phyloP scores from a whole-genome alignment of 2,888 invertebrate species.

The Epirrhoe tristata region DNA sequence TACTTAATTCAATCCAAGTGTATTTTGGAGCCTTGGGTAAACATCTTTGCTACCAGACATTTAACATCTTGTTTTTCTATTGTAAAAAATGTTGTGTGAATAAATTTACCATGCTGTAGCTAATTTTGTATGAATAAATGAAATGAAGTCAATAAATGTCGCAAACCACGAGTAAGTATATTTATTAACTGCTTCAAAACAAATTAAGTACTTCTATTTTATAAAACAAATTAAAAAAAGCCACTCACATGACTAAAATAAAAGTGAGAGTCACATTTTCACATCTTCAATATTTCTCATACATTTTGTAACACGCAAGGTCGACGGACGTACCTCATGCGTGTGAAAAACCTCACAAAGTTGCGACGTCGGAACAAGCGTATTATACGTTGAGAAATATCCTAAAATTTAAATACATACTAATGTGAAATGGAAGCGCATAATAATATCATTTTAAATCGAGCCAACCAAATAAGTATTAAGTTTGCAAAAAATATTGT shows the following conservation, averaged over 20 bases:
- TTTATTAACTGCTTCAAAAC: too few relatives aligned
- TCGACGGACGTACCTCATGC: constrained; percentile 56
- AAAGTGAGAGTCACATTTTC: constrained; percentile 36
- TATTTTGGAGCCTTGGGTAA: too few relatives aligned
- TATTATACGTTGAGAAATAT: constrained; percentile 58
- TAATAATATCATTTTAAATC: constrained; percentile 9
- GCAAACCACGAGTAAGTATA: too few relatives aligned
- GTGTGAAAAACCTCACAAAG: constrained; percentile 64
- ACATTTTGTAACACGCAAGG: constrained; percentile 64
- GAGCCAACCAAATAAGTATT: not conserved
- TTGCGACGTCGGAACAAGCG: constrained; percentile 56
- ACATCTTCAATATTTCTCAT: constrained; percentile 47
- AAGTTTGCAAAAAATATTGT: too few relatives aligned
- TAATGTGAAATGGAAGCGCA: constrained; percentile 31
- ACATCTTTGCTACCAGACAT: too few relatives aligned
- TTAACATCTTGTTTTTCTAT: too few relatives aligned
- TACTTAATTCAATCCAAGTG: too few relatives aligned
- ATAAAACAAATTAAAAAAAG: constrained; percentile 1
- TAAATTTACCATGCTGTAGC: too few relatives aligned
- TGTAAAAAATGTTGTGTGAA: too few relatives aligned
- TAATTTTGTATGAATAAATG: too few relatives aligned
- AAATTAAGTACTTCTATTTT: not conserved
- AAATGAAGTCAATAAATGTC: too few relatives aligned
- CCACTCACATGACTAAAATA: constrained; percentile 21
- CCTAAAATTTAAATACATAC: constrained; percentile 27